phyloP scores from a whole-genome alignment of 1,140 invertebrate genomes.

The Pseudachorutes palmiensis region DNA sequence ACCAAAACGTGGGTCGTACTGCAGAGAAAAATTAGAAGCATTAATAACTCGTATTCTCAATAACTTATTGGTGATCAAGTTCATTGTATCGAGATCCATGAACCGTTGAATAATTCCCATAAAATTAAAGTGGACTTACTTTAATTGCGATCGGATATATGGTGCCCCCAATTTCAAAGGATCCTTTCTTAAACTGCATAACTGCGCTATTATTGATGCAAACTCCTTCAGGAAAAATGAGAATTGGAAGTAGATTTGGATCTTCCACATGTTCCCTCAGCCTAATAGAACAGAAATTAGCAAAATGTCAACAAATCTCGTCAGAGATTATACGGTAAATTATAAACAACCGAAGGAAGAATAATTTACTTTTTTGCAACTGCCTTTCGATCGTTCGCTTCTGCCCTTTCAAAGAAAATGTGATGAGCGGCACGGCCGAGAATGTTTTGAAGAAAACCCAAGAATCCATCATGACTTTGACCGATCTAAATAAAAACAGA shows the following conservation, averaged over 20 bases:
- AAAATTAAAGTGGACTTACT: conserved; percentile 39
- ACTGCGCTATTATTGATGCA: conserved; percentile 99
- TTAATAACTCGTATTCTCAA: no score
- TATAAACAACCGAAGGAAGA: conserved; percentile 17
- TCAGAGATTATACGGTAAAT: no score
- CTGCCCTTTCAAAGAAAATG: conserved; percentile 59
- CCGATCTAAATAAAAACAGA: conserved; percentile 51
- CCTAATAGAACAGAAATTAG: conserved; percentile 45
- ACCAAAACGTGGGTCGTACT: conserved; percentile 90
- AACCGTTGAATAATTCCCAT: no score
- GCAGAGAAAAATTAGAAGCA: no score
- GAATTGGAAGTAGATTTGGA: conserved; percentile 85
- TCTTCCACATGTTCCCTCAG: conserved; percentile 85
- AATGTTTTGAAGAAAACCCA: conserved; percentile 74
- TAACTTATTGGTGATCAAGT: no score
- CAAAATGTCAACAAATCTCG: no score
- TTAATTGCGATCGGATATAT: conserved; percentile 92
- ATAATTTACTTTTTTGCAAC: conserved; percentile 61
- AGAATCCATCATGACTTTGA: conserved; percentile 86
- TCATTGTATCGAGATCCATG: no score
- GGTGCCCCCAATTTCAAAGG: conserved; percentile 90
- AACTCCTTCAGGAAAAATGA: conserved; percentile 98
- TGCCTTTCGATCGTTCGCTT: conserved; percentile 82
- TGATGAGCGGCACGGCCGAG: conserved; percentile 14
- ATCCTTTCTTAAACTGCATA: conserved; percentile 99